Base-by-base conservation (phyloP, 2,888 invertebrate species). In the Agrenia bidenticulata region DNA sequence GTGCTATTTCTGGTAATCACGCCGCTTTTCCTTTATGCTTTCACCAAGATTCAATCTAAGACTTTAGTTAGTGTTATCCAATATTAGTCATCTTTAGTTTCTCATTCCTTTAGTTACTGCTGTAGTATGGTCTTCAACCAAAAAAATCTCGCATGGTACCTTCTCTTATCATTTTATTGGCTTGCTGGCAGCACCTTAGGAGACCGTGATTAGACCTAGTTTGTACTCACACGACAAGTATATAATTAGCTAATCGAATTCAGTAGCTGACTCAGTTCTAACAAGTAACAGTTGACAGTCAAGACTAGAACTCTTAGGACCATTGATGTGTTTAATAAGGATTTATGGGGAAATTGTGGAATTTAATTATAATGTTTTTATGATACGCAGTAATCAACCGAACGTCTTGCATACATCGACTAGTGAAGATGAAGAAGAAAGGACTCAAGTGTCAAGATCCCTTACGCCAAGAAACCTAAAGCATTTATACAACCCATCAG, bases 1-100 rank as follows among this genome's bases (percentile, higher is more conserved):
- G 65, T 75, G 75, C 72, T 72, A 73, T 73, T 74, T 75, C 73
- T 75, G 75, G 75, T 75, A 75, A 72, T 63, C 63, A 51, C 51
- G 57, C 41, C 19, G 58, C 58, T 51, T 51, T 51, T 24, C 13
- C 51, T 7, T 23, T 15, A 17, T 51, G 51, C 51, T 51, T 51
- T 51, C 24, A 17, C 21, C 23, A 23, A 13, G 4, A 23, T 45
- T 45, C 19, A 45, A 4, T 45, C n/a, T 15, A n/a, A n/a, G 45
- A 17, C n/a, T 45, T 45, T 15, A 45, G 45, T 7, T 39, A 39
- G 39, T 11, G 39, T 39, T 39, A 39, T 39, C 7, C 9, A 7
- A 39, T 39, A 11, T 39, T 39, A 39, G 39, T n/a, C n/a, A n/a
- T n/a, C 39, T 39, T 39, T 11, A 39, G 15, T 11, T 39, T 39